Evolutionary conservation across 2,888 invertebrate genomes (phyloP), one percentile per base, ranked within the genome.

Genomic region (Zygaena filipendulae): DNA sequence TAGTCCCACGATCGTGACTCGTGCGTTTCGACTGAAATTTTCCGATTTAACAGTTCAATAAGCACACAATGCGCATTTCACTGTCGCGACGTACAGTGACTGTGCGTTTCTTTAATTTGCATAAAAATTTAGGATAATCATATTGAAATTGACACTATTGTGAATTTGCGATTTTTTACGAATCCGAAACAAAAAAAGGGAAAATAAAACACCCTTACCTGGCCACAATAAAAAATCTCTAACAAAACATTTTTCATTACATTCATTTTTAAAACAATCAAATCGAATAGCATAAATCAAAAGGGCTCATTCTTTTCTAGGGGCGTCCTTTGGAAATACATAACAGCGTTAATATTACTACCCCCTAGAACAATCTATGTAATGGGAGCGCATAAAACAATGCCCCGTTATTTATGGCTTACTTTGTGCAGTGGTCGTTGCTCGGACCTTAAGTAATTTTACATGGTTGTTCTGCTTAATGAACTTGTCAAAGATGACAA

Each of bases 371-470:
- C 64, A 64, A 67, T 69, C 62, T 58, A 62, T 68, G 66, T 68
- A 70, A 69, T 68, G 62, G 67, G 60, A 52, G 51, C 45, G 56
- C 58, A 60, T 71, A 68, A 72, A 72, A 72, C 67, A 74, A 74
- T 67, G 56, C 50, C 35, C 40, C 40, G 52, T 67, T 66, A 72
- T 72, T 74, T 72, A 72, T 57, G 68, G 59, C 52, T 47, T 38
- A 39, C 39, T 36, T 32, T 35, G n/a, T n/a, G 39, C 33, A 37
- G 35, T 38, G 40, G 40, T 39, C n/a, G n/a, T n/a, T n/a, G n/a
- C n/a, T n/a, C n/a, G n/a, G n/a, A n/a, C n/a, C n/a, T n/a, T n/a
- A 16, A 16, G 16, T 16, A 16, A 16, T 16, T 16, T 16, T 16
- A 16, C 7, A 16, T 16, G 16, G 7, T 4, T 16, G 4, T 16